Evolutionary conservation across 2,888 invertebrate species (phyloP), one percentile per base, ranked within the genome.

Genomic region (Dynastes maya): DNA sequence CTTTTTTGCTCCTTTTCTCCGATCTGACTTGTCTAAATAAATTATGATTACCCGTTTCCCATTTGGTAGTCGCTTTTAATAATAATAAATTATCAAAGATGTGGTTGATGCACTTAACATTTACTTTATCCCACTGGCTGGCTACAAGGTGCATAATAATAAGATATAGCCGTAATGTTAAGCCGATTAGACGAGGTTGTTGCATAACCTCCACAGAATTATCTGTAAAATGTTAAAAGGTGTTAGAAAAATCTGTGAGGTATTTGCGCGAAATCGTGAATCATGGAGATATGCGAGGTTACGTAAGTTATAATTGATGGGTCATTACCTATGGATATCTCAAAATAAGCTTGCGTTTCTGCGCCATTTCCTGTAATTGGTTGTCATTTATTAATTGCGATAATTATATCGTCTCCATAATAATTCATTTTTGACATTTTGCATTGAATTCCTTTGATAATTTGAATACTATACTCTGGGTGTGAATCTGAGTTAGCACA

Each of bases 11-110:
- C 13, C 4, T 63, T 22, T 11, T 63, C 11, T 63, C 13, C 63
- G 63, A 63, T 29, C 63, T n/a, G 63, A 27, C 32, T 27, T 32
- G 63, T 49, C 49, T 27, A 67, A 67, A 67, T 67, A 67, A 45
- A 67, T 67, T 67, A 67, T 49, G 45, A 67, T 67, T 49, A 45
- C 22, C 27, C 45, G 67, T 67, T 67, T 67, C 67, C 67, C 45
- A 67, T 67, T 67, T 49, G 67, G 45, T 45, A 45, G 16, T 16
- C 16, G 45, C 45, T 22, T 16, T 67, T 67, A 67, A 49, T 45
- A 67, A 67, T 67, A 67, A 67, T 67, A 67, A 67, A 67, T 67
- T 67, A 49, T 45, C 22, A 22, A 65, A 45, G 16, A 40, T 16
- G n/a, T 9, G 37, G 67, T 49, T 27, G 64, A 64, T 37, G 64